phyloP scores from a whole-genome alignment of 2,113 vertebrate species.

The Ondatra zibethicus region DNA sequence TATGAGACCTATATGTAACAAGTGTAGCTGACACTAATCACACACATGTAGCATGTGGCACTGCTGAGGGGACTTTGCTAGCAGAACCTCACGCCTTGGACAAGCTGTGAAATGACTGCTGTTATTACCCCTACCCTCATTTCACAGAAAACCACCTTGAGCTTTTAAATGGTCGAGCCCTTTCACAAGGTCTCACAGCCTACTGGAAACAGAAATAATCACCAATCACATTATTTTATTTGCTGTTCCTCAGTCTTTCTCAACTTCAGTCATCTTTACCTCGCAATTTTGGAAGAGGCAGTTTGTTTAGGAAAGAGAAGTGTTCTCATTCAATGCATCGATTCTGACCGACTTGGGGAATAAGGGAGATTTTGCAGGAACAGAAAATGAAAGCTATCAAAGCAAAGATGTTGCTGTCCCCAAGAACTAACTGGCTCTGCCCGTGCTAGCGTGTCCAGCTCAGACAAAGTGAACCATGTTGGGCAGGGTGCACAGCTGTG shows the following conservation, averaged over 20 bases:
- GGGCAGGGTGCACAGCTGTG: fast-evolving
- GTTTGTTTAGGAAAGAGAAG: constrained; percentile 45
- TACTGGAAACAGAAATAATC: constrained; percentile 27
- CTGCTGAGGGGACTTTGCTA: neutral
- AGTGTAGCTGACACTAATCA: neutral
- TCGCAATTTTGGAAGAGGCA: constrained; percentile 8
- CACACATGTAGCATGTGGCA: neutral
- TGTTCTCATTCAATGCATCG: constrained; percentile 7
- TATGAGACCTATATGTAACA: neutral
- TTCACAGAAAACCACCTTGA: neutral
- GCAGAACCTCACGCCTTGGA: neutral
- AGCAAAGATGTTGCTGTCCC: neutral
- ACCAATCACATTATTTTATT: neutral
- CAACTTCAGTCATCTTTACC: constrained; percentile 1
- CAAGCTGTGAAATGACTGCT: neutral
- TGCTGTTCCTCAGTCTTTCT: neutral
- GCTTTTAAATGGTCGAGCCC: neutral
- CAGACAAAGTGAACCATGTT: neutral
- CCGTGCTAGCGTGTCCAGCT: too few relatives aligned
- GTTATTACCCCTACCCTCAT: neutral
- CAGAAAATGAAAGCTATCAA: neutral
- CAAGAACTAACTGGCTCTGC: neutral
- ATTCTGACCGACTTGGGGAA: neutral
- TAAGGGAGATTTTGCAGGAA: neutral
- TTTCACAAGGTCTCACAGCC: neutral